A percentile compares a stretch with the other conserved stretches of the same genome.
Conservation (phyloP, 1,140 invertebrate genomes). For the Xylocopa sonorina region DNA sequence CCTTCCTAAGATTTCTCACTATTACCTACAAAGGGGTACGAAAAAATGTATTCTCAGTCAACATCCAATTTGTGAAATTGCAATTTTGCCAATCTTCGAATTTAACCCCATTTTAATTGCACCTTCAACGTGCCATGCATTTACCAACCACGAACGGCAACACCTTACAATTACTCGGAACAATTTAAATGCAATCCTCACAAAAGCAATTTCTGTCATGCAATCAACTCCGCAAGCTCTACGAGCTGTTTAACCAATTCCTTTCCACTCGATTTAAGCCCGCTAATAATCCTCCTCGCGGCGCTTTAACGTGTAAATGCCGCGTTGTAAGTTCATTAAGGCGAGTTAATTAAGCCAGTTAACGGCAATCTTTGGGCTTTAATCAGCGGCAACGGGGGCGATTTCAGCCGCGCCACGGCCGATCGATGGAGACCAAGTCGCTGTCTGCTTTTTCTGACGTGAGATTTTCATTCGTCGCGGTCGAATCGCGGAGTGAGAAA, state of each 20-base stretch:
- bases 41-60: neutral
- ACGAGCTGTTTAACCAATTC: neutral
- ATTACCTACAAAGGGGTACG: too few species aligned
- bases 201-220: neutral
- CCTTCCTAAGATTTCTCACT: too few species aligned
- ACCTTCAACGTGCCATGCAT: neutral
- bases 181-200: neutral
- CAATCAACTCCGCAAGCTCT: neutral
- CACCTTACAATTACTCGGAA: neutral
- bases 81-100: neutral
- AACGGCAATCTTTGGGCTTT: neutral
- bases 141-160: neutral
- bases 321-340: neutral
- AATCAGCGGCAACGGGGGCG: neutral
- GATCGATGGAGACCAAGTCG: neutral
- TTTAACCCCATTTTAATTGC: neutral
- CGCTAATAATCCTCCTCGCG: neutral
- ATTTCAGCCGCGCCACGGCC: neutral
- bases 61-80: neutral
- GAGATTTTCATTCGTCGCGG: neutral
- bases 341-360: slow-evolving; percentile 7
- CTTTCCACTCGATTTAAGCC: neutral
- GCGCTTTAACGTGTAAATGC: neutral
- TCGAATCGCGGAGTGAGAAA: neutral
- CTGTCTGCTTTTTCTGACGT: neutral